Evolutionary conservation across 1,140 invertebrate species (phyloP).

Genomic region (Araneus ventricosus): DNA sequence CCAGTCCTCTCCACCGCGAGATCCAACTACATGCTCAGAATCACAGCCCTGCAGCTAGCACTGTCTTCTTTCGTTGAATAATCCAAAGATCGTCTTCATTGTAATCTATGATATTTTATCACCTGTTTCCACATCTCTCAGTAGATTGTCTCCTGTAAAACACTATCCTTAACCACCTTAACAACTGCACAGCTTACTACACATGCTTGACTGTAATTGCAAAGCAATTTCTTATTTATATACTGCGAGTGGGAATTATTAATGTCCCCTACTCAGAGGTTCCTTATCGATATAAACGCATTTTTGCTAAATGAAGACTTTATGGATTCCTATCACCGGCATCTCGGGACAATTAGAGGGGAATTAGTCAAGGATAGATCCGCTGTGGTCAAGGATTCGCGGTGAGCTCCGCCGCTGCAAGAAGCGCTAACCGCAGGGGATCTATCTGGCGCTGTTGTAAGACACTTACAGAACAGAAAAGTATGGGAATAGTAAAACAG

Average conservation of each 20-base stretch:
- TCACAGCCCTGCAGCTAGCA: no score
- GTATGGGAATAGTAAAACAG: not conserved
- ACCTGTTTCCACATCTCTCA: no score
- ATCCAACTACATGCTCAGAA: no score
- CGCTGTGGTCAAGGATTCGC: not conserved
- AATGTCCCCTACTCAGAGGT: not conserved
- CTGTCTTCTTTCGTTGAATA: no score
- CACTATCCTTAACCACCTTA: no score
- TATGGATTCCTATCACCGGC: not conserved
- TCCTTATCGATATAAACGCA: not conserved
- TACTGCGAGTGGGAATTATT: not conserved
- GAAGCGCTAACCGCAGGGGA: not conserved
- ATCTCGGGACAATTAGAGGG: not conserved
- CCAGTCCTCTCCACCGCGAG: no score
- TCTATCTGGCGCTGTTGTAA: not conserved
- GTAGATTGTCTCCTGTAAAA: no score
- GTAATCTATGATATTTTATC: no score
- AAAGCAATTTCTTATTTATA: conserved; percentile 26
- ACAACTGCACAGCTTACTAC: not conserved
- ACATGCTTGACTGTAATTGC: not conserved
- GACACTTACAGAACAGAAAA: not conserved
- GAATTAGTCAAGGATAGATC: not conserved
- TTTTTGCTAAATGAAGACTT: conserved; percentile 2
- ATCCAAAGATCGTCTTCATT: no score
- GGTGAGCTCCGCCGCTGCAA: not conserved